These are phyloP conservation scores for Diglossa cyanea DNA, from an alignment of 2,797 vertebrate genomes.

Conservation along the genomic window DNA sequence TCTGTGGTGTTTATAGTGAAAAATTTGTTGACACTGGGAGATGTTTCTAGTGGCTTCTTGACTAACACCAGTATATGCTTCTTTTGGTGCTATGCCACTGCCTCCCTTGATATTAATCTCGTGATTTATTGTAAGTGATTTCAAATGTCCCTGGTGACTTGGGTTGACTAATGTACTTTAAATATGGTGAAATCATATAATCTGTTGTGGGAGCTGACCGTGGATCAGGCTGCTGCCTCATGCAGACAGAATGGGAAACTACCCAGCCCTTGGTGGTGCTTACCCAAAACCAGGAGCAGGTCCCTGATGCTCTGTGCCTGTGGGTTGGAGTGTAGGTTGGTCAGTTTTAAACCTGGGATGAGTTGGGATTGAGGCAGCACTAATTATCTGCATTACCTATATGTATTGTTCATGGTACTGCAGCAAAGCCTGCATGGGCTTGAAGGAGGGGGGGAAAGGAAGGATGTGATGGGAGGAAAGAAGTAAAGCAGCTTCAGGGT, in stretches of 20 bases:
- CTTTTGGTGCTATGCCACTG: neutral
- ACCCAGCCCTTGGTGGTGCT: neutral
- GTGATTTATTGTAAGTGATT: conserved; percentile 20
- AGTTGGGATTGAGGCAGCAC: neutral
- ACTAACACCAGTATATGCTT: neutral
- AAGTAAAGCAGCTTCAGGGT: neutral
- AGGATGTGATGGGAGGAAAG: neutral
- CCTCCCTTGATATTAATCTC: neutral
- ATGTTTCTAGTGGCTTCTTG: neutral
- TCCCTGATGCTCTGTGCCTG: neutral
- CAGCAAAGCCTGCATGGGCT: neutral
- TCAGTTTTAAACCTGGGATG: neutral
- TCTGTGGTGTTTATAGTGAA: neutral
- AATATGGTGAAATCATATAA: conserved; percentile 22
- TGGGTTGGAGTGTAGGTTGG: neutral
- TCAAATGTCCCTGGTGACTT: neutral
- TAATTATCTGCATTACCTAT: neutral
- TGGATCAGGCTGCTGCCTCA: neutral
- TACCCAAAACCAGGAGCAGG: neutral
- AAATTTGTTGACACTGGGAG: neutral
- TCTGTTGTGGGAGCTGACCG: neutral
- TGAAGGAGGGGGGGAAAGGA: neutral
- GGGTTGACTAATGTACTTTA: conserved; percentile 28
- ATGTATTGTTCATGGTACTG: fast-evolving
- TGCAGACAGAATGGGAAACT: neutral